Evolutionary conservation across 2,113 vertebrate species (phyloP).

Genomic region (Lasiurus cinereus): DNA sequence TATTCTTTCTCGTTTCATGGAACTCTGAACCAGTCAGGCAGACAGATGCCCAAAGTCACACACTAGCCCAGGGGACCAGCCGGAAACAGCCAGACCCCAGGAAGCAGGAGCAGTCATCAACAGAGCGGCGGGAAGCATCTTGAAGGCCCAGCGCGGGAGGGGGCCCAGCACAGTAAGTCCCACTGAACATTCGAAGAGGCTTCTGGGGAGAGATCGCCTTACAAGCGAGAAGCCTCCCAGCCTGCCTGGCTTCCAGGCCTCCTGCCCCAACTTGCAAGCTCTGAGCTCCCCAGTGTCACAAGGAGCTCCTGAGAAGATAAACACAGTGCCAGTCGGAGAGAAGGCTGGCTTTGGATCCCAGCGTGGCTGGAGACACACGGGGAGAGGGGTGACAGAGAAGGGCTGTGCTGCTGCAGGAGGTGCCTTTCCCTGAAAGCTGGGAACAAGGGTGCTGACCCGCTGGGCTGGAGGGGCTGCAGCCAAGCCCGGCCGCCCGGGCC

Average conservation of each 20-base stretch:
- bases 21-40: background rate
- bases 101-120: accelerated
- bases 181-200: background rate
- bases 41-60: background rate
- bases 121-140: background rate
- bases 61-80: background rate
- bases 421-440: accelerated
- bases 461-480: background rate
- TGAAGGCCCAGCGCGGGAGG: background rate
- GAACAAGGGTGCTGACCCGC: too few species aligned
- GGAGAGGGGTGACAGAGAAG: background rate
- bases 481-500: background rate
- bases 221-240: background rate
- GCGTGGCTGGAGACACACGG: background rate
- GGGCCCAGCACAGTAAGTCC: background rate
- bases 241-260: background rate
- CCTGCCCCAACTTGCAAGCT: background rate
- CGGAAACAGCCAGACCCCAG: background rate
- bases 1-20: constrained; percentile 8
- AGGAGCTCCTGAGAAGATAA: background rate
- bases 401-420: background rate
- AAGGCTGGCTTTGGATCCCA: background rate
- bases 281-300: background rate
- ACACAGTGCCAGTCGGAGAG: background rate
- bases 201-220: background rate